Evolutionary conservation across 2,113 vertebrate genomes (phyloP).

Genomic region (Lampris megalopsis): DNA sequence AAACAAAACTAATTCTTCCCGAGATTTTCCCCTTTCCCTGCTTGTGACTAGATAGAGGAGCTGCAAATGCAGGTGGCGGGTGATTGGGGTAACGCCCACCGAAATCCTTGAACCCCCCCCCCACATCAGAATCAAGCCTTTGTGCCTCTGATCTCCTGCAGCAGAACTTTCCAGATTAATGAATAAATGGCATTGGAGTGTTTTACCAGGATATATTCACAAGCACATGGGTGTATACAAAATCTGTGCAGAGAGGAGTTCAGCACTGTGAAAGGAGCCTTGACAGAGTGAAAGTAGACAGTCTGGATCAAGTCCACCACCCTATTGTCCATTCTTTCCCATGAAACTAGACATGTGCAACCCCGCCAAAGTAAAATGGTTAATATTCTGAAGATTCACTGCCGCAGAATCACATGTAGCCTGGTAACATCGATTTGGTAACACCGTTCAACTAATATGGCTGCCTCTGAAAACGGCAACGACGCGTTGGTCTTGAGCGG

Average conservation of each 20-base stretch:
- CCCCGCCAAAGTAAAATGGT: too few relatives aligned
- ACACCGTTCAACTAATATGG: neutral
- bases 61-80: slow-evolving; percentile 2
- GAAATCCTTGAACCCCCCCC: slow-evolving; percentile 10
- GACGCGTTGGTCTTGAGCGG: neutral
- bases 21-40: neutral
- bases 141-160: neutral
- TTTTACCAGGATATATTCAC: neutral
- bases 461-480: slow-evolving; percentile 22
- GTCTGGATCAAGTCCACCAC: too few relatives aligned
- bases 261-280: too few relatives aligned
- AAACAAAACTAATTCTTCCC: neutral
- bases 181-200: neutral
- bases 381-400: neutral
- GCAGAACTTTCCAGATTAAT: neutral
- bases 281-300: too few relatives aligned
- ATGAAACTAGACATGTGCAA: too few relatives aligned
- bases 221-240: slow-evolving; percentile 13
- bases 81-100: slow-evolving; percentile 1
- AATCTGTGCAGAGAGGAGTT: slow-evolving; percentile 4
- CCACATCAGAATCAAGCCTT: slow-evolving; percentile 1
- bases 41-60: neutral
- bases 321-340: too few relatives aligned
- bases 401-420: neutral
- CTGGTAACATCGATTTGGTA: neutral